Conservation (phyloP, 2,797 vertebrate species). For the Dendrocincla tyrannina region DNA sequence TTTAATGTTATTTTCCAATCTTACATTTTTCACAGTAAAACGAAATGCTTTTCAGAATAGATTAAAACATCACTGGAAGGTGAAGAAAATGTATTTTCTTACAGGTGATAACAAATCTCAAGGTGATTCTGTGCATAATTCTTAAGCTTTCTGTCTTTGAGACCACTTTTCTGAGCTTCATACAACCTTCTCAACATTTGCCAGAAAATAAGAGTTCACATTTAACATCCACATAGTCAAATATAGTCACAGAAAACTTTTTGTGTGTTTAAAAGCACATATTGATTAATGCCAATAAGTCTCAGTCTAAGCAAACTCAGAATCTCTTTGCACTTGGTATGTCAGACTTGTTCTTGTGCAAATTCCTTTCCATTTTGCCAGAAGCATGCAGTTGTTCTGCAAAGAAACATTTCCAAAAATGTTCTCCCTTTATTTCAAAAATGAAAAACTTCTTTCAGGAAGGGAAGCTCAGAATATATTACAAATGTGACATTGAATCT, state of each 20-base stretch:
- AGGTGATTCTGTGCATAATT: background rate
- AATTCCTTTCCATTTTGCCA: background rate
- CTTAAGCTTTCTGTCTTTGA: background rate
- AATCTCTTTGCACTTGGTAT: conserved; percentile 31
- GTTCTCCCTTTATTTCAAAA: conserved; percentile 1
- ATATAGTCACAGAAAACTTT: conserved; percentile 11
- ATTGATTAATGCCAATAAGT: conserved; percentile 45
- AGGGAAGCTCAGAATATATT: background rate
- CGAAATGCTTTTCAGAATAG: background rate
- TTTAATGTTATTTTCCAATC: background rate
- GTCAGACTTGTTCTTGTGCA: background rate
- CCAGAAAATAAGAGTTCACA: background rate
- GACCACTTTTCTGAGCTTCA: background rate
- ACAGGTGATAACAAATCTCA: background rate
- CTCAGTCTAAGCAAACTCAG: conserved; percentile 49
- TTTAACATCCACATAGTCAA: conserved; percentile 47
- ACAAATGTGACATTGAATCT: conserved; percentile 42
- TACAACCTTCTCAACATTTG: background rate
- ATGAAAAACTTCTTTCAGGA: conserved; percentile 31
- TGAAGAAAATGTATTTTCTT: background rate
- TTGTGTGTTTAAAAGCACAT: conserved; percentile 29
- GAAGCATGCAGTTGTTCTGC: background rate
- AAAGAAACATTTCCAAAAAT: background rate
- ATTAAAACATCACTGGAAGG: background rate
- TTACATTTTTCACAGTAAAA: background rate